Evolutionary conservation across 2,113 vertebrate genomes (phyloP).

Genomic region (Verasper variegatus): DNA sequence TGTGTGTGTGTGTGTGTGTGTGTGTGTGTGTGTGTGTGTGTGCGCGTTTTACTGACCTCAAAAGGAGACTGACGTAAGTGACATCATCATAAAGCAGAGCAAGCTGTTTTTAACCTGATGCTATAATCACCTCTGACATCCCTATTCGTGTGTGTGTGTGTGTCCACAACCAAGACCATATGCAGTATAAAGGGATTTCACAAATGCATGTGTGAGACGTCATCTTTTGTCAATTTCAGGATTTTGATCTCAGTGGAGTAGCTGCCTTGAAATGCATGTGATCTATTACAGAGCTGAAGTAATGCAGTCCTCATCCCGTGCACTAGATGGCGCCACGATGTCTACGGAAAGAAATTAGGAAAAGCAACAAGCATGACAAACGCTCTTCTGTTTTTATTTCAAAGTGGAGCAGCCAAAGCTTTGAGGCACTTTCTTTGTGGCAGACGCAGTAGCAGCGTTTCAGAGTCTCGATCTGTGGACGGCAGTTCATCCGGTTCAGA

Average conservation of each 20-base stretch:
- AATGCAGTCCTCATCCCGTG: conserved; percentile 23
- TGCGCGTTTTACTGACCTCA: not conserved
- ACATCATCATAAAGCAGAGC: conserved; percentile 53
- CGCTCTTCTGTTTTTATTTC: conserved; percentile 6
- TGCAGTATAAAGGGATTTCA: not conserved
- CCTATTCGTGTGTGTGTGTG: not conserved
- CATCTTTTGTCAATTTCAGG: not conserved
- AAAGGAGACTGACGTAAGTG: conserved; percentile 25
- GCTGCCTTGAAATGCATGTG: too few relatives aligned
- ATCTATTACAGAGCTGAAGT: too few relatives aligned
- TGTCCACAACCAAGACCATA: conserved; percentile 6
- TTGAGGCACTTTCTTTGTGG: not conserved
- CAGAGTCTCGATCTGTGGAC: too few relatives aligned
- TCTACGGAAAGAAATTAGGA: not conserved
- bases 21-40: conserved; percentile 1
- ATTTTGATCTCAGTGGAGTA: not conserved
- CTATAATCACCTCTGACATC: not conserved
- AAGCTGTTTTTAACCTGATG: conserved; percentile 9
- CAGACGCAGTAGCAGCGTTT: not conserved
- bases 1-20: conserved; percentile 20
- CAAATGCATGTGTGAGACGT: not conserved
- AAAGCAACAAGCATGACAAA: not conserved
- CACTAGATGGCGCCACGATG: conserved; percentile 58
- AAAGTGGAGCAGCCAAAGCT: not conserved
- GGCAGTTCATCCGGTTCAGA: not conserved